Evolutionary conservation across 1,140 invertebrate species (phyloP), one percentile per base, ranked within the genome.

Genomic region (Mercenaria mercenaria): DNA sequence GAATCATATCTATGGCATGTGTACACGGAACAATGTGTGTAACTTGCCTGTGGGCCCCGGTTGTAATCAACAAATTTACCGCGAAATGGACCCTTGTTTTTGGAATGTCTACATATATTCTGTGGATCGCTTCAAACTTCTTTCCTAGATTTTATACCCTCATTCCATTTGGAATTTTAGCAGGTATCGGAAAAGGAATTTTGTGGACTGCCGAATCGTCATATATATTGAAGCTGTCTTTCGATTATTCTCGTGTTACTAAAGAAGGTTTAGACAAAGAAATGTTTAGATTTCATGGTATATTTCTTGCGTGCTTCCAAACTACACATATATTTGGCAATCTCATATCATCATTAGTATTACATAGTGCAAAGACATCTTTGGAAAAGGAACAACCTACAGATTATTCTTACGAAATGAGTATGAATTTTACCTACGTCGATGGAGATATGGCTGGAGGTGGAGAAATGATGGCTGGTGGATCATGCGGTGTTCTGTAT

Each of bases 251-350:
- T 13, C 91, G 91, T 50, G 89, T 93, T 15, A 92, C 92, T 0
- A 92, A 91, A 50, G 93, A 94, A 41, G 89, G 93, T 29, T 84
- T 95, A 26, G 95, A 95, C 43, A 92, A 93, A 32, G 94, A 96
- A 77, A 93, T 95, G 87, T 95, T 95, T 76, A 91, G 95, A n/a
- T 96, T 95, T 79, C 94, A 96, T 86, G 95, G 95, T 18, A 93
- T 96, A 86, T 96, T 96, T 90, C 89, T 96, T n/a, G 95, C 95
- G 18, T 95, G 95, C 83, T 95, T 96, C 89, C 95, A 96, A 80
- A 95, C 95, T 13, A 95, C 95, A n/a, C 95, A 96, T 91, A 95
- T 96, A 43, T 96, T 95, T 94, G 95, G 95, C 6, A 96, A 96
- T 87, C 91, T 96, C 2, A 93, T 96, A 52, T 95, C 95, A 2